Base-by-base conservation (phyloP, 2,797 vertebrate genomes). In the Rhynchotus rufescens region DNA sequence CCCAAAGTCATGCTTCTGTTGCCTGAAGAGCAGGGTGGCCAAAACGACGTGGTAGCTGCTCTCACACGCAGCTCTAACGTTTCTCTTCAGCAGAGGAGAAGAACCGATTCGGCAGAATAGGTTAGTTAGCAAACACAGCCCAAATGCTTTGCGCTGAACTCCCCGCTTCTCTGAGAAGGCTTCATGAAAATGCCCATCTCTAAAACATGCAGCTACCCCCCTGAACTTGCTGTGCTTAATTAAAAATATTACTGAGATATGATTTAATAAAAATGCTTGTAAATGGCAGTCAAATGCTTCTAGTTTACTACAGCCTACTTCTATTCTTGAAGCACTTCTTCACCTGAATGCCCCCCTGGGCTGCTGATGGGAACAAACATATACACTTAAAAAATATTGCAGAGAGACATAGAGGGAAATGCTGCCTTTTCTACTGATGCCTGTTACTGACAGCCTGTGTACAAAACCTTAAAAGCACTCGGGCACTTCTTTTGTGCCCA, bases 361-460 rank as follows among this genome's bases (percentile, higher is more conserved):
- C 38, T 73, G 42, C 56, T 64, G 84, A 81, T 36, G 64, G 68
- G 82, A 94, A 65, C 60, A 86, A 96, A 95, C 84, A 44, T 72
- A 56, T 17, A 30, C 88, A 95, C 91, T 92, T 95, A 88, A 94
- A 90, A 90, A 91, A 62, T 65, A 80, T 68, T 82, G 87, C 92
- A 96, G 89, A 96, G 94, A 94, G 92, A 10, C 38, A 94, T 64
- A 85, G 94, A 95, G 90, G 94, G 96, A 96, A 95, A 96, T 90
- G 89, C 93, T 95, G 93, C 90, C 91, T 97, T 90, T 94, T 94
- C 95, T 80, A 96, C 95, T 96, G 77, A 90, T 75, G 87, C 80
- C 86, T 95, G 91, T 91, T 95, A 95, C 92, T 94, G 96, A 93
- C 95, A 77, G 96, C 80, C 93, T 91, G 96, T 92, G 96, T 88